Evolutionary conservation across 2,888 invertebrate genomes (phyloP), one percentile per base, ranked within the genome.

Genomic region (Mellilla xanthometata): DNA sequence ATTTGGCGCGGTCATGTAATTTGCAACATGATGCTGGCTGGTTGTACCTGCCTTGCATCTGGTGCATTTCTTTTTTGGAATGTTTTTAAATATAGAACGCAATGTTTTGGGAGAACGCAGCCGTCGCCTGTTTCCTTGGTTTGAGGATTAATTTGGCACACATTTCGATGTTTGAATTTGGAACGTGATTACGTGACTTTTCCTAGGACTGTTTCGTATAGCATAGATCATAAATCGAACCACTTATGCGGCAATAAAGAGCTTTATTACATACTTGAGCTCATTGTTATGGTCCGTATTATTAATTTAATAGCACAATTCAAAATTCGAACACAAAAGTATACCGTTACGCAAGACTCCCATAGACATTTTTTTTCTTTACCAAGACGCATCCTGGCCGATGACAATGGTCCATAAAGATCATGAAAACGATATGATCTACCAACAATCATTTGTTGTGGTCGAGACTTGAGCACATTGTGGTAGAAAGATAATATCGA

Each of bases 41-140:
- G 50, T 68, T 63, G 75, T 87, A 88, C 88, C 88, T 88, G 87
- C 81, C 61, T 57, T 61, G 72, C 87, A 88, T 87, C 81, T 87
- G 88, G 81, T 84, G 81, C 72, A 75, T 79, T 81, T 73, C 76
- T 78, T 77, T 71, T 70, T 56, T 49, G 39, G 27, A 63, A 38
- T 38, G 32, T 72, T 71, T 68, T 78, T 79, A 77, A 81, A 85
- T 81, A 84, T 84, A 83, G 81, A 75, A 76, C 56, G 50, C 54
- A 54, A 65, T 65, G 62, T 62, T 62, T 52, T 45, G 52, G 50
- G 41, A 57, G 62, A 35, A 6, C 55, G 65, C 71, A 72, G 65
- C 71, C 68, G 65, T 55, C 61, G 28, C 12, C 9, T 24, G 51
- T 49, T 55, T 58, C 55, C 48, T 53, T 43, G 31, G 7, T 24